phyloP scores from a whole-genome alignment of 2,888 invertebrate genomes.

The Cephus pygmeus region DNA sequence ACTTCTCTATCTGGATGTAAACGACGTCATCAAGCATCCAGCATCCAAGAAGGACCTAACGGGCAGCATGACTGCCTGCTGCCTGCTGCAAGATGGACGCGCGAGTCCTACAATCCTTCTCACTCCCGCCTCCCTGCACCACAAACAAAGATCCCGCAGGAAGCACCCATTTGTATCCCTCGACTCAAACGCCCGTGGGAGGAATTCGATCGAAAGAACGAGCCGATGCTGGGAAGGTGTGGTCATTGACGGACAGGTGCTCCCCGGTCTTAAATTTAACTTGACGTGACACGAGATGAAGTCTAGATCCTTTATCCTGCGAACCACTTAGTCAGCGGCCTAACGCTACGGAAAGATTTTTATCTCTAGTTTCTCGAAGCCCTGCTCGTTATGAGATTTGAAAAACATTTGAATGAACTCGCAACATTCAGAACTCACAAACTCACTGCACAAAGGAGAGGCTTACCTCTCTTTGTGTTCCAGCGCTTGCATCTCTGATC shows the following conservation, averaged over 20 bases:
- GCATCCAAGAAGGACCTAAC: no score
- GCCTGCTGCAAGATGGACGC: background rate
- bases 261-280: constrained; percentile 36
- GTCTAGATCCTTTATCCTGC: constrained; percentile 37
- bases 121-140: background rate
- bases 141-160: background rate
- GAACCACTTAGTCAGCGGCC: constrained; percentile 45
- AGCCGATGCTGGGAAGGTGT: constrained; percentile 19
- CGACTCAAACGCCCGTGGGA: background rate
- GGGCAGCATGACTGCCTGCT: background rate
- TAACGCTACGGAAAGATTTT: constrained; percentile 37
- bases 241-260: constrained; percentile 39
- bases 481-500: no score
- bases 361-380: constrained; percentile 42
- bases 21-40: background rate
- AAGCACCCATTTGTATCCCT: background rate
- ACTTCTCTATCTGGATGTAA: no score
- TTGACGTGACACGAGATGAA: constrained; percentile 33
- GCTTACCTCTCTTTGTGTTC: no score
- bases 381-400: constrained; percentile 37
- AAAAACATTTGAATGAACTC: constrained; percentile 17
- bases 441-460: no score
- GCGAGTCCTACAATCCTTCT: background rate
- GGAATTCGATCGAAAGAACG: background rate
- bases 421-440: no score